These are phyloP conservation scores for Cuniculus paca DNA, from an alignment of 2,797 vertebrate genomes.

Conservation along the genomic window DNA sequence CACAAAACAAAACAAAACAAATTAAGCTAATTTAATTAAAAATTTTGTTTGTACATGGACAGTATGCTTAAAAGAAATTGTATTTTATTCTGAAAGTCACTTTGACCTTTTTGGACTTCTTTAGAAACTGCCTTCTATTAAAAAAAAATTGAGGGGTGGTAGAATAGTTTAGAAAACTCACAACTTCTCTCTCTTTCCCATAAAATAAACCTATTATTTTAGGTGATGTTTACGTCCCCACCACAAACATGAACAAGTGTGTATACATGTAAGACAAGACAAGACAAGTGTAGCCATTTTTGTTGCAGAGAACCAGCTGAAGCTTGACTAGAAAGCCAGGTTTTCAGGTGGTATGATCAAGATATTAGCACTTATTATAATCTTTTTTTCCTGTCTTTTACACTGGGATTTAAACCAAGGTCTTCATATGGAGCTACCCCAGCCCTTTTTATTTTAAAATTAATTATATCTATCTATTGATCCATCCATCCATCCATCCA, in stretches of 20 bases:
- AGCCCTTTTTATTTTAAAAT: background rate
- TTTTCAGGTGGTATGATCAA: background rate
- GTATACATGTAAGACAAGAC: background rate
- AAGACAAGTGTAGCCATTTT: background rate
- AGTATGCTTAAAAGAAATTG: slow-evolving; percentile 40
- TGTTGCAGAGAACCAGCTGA: background rate
- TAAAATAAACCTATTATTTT: no score
- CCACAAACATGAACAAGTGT: background rate
- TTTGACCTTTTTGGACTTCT: slow-evolving; percentile 35
- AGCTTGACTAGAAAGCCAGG: background rate
- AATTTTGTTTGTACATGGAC: slow-evolving; percentile 48
- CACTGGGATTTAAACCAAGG: background rate
- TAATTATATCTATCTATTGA: background rate
- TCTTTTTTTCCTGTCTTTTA: background rate
- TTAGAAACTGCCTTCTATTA: slow-evolving; percentile 50
- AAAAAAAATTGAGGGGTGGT: slow-evolving; percentile 5
- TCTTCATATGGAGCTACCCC: background rate
- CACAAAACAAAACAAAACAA: background rate
- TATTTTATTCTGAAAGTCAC: slow-evolving; percentile 11
- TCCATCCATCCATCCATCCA: background rate
- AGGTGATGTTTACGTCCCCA: no score
- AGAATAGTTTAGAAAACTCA: background rate
- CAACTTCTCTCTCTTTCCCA: no score
- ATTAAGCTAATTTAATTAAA: slow-evolving; percentile 53
- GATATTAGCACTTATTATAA: background rate